Conservation (phyloP, 2,113 vertebrate genomes). For the Caloenas nicobarica region DNA sequence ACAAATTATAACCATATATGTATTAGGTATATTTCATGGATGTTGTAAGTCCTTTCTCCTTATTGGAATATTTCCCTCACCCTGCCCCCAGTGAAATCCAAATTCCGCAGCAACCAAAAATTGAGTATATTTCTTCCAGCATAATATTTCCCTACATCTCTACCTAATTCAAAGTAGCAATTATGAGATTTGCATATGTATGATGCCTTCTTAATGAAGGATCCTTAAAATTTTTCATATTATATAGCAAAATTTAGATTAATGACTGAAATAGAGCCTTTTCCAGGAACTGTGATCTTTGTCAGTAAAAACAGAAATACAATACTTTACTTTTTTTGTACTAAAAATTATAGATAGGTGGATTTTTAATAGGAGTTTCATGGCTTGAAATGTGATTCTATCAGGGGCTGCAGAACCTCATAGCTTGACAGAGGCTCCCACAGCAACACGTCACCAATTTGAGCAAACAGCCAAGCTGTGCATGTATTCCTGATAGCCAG, state of each 20-base stretch:
- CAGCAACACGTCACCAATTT: fast-evolving
- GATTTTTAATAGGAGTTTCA: background rate
- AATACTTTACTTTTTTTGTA: background rate
- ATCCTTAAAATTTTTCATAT: background rate
- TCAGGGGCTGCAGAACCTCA: background rate
- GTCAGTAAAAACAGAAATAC: background rate
- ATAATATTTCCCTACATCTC: background rate
- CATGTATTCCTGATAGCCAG: background rate
- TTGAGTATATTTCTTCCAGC: background rate
- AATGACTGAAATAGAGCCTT: background rate
- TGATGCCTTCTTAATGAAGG: background rate
- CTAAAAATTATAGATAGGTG: background rate
- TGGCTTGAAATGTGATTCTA: background rate
- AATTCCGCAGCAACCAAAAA: background rate
- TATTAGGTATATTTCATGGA: background rate
- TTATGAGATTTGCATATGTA: background rate
- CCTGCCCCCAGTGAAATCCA: background rate
- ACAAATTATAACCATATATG: background rate
- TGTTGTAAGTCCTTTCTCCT: background rate
- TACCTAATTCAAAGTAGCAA: background rate
- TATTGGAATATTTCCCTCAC: background rate
- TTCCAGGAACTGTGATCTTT: background rate
- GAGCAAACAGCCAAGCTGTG: background rate
- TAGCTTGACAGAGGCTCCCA: background rate
- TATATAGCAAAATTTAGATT: background rate